These are phyloP conservation scores for Ondatra zibethicus DNA, from an alignment of 2,113 vertebrate genomes.

Conservation along the genomic window DNA sequence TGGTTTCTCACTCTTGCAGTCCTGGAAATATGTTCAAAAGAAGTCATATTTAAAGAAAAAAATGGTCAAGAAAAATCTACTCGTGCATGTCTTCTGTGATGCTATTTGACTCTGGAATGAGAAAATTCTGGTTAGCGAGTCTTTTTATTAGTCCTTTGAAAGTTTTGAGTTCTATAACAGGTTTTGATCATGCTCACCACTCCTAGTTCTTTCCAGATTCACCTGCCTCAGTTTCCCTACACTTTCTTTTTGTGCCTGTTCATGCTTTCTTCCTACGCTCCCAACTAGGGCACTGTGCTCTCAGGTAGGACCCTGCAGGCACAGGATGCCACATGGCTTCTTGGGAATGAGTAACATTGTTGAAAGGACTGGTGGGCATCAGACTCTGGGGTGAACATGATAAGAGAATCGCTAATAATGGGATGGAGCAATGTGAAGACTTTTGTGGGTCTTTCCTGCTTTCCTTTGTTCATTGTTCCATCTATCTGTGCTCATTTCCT, in stretches of 20 bases:
- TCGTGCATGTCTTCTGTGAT: background rate
- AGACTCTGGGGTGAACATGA: background rate
- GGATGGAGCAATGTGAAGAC: background rate
- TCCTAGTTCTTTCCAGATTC: background rate
- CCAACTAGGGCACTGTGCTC: background rate
- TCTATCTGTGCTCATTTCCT: constrained; percentile 22
- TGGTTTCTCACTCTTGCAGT: background rate
- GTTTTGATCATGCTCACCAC: background rate
- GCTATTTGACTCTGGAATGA: constrained; percentile 13
- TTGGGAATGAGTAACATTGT: background rate
- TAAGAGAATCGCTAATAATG: background rate
- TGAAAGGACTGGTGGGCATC: background rate
- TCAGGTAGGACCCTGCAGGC: background rate
- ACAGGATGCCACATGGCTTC: background rate
- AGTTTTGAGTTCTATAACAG: background rate
- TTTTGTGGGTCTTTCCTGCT: background rate
- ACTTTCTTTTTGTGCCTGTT: background rate
- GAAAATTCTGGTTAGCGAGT: background rate
- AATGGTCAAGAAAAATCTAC: background rate
- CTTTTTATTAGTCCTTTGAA: background rate
- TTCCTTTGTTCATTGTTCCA: background rate
- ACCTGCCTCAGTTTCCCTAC: background rate
- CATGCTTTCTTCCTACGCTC: background rate
- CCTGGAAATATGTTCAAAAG: background rate
- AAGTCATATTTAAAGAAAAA: constrained; percentile 45